These are phyloP conservation scores for Saturnia japonica DNA, from an alignment of 2,888 invertebrate genomes.

Conservation along the genomic window DNA sequence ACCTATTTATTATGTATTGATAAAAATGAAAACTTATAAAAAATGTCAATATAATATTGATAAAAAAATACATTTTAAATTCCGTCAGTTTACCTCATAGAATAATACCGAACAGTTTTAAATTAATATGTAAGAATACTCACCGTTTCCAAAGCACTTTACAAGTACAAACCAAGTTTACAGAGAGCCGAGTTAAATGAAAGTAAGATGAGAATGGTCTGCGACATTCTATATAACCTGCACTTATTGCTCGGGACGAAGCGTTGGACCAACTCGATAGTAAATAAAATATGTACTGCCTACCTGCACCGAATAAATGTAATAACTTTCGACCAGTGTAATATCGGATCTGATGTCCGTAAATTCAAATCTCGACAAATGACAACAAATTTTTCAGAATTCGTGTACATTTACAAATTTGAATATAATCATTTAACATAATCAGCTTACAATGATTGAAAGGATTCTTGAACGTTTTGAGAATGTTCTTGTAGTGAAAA, in stretches of 20 bases:
- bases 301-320: conserved; percentile 12
- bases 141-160: conserved; percentile 6
- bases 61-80: not conserved
- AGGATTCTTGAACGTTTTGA: no score
- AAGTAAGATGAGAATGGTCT: conserved; percentile 50
- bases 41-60: no score
- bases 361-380: no score
- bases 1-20: not conserved
- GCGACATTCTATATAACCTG: conserved; percentile 59
- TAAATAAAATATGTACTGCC: not conserved
- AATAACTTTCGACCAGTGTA: not conserved
- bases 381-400: no score
- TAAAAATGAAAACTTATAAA: no score
- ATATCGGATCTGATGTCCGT: not conserved
- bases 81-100: not conserved
- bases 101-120: not conserved
- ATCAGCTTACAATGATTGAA: no score
- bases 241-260: conserved; percentile 23
- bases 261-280: not conserved
- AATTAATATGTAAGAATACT: not conserved
- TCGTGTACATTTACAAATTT: no score
- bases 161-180: conserved; percentile 14
- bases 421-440: no score
- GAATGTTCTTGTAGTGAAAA: no score
- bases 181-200: conserved; percentile 39